Conservation (phyloP, 2,888 invertebrate species). For the Netelia virgata region DNA sequence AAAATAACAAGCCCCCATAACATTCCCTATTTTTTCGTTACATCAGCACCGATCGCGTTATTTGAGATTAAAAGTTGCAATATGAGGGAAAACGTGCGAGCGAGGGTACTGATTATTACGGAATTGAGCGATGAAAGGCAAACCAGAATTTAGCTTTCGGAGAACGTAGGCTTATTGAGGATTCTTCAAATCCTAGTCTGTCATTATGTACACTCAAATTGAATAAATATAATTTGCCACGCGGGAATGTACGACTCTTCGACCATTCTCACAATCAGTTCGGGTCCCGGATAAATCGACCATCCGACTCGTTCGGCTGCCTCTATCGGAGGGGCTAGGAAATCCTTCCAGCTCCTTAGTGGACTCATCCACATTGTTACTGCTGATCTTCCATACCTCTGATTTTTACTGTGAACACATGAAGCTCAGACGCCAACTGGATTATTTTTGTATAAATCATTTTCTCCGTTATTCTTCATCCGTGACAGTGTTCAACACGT, state of each 20-base stretch:
- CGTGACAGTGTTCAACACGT: background rate
- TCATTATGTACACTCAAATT: constrained; percentile 12
- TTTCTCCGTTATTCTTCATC: background rate
- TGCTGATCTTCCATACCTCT: background rate
- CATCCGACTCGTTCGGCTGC: background rate
- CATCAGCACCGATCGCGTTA: constrained; percentile 29
- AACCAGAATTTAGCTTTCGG: background rate
- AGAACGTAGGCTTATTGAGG: constrained; percentile 7
- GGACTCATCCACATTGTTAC: constrained; percentile 49
- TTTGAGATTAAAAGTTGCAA: constrained; percentile 61
- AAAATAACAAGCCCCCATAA: constrained; percentile 74
- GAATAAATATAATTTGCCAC: constrained; percentile 1
- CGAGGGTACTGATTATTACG: constrained; percentile 7
- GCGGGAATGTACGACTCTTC: background rate
- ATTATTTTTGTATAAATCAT: background rate
- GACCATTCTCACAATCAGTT: constrained; percentile 1
- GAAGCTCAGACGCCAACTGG: background rate
- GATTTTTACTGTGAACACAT: constrained; percentile 14
- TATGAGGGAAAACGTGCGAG: constrained; percentile 61
- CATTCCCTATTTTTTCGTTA: constrained; percentile 50
- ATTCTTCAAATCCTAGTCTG: background rate
- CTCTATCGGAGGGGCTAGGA: background rate
- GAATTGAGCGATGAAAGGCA: constrained; percentile 11
- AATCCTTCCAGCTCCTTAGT: constrained; percentile 37
- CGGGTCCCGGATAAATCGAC: background rate